Conservation (phyloP, 2,113 vertebrate genomes). For the Nycticebus coucang region DNA sequence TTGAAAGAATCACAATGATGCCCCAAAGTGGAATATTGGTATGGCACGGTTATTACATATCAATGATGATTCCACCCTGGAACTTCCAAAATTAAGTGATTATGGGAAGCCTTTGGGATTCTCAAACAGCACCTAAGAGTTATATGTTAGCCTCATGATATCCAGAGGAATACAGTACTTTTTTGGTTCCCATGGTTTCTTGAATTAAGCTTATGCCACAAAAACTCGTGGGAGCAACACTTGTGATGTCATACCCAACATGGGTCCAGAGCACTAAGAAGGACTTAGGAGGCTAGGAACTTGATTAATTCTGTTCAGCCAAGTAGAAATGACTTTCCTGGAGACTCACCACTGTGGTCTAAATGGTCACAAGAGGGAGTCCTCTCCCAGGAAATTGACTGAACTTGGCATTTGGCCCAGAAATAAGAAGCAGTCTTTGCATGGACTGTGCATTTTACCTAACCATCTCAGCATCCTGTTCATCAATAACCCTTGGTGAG, state of each 20-base stretch:
- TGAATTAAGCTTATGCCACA: neutral
- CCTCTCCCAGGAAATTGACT: conserved; percentile 41
- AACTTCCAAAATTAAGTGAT: neutral
- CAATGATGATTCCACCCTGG: neutral
- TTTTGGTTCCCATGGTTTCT: neutral
- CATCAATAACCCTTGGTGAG: neutral
- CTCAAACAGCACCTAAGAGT: neutral
- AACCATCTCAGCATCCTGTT: conserved; percentile 44
- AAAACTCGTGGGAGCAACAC: neutral
- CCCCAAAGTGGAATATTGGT: neutral
- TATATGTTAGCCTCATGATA: neutral
- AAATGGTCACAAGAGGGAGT: conserved; percentile 42
- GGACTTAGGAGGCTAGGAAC: neutral
- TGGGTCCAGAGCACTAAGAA: neutral
- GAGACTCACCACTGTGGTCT: neutral
- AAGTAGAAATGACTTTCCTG: neutral
- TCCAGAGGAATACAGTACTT: neutral
- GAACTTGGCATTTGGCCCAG: neutral
- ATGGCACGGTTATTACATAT: neutral
- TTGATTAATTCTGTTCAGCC: neutral
- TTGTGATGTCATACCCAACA: neutral
- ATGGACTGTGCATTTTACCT: neutral
- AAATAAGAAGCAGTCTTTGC: conserved; percentile 24
- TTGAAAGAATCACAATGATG: neutral
- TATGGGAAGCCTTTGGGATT: neutral